Evolutionary conservation across 2,797 vertebrate genomes (phyloP).

Genomic region (Peromyscus nudipes): DNA sequence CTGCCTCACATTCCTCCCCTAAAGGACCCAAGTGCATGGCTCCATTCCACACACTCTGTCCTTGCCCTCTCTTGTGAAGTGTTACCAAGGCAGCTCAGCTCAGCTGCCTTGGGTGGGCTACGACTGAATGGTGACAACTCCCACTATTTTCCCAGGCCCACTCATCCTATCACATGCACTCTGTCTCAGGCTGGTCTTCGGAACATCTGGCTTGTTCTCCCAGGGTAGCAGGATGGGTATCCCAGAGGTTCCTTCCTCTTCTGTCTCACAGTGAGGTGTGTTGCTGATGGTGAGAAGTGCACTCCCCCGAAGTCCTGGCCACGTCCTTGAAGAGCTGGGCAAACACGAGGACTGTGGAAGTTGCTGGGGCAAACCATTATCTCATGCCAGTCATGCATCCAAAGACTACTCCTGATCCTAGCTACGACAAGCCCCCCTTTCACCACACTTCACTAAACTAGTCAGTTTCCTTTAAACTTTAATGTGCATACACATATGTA

Average conservation of each 20-base stretch:
- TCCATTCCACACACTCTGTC: neutral
- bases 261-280: rapidly evolving
- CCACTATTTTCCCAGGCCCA: neutral
- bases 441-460: neutral
- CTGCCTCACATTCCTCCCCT: neutral
- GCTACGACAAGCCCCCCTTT: neutral
- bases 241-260: neutral
- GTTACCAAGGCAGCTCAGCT: neutral
- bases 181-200: neutral
- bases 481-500: rapidly evolving
- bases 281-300: neutral
- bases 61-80: neutral
- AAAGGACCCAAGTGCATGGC: neutral
- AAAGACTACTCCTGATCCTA: neutral
- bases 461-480: neutral
- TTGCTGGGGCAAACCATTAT: too few species aligned
- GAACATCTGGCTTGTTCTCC: neutral
- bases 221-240: rapidly evolving
- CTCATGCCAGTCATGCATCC: neutral
- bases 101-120: neutral
- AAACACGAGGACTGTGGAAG: neutral
- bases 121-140: rapidly evolving
- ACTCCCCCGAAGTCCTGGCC: neutral
- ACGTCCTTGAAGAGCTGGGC: neutral
- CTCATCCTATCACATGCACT: rapidly evolving